phyloP scores from a whole-genome alignment of 2,888 invertebrate species.

The Oegoconia quadripuncta region DNA sequence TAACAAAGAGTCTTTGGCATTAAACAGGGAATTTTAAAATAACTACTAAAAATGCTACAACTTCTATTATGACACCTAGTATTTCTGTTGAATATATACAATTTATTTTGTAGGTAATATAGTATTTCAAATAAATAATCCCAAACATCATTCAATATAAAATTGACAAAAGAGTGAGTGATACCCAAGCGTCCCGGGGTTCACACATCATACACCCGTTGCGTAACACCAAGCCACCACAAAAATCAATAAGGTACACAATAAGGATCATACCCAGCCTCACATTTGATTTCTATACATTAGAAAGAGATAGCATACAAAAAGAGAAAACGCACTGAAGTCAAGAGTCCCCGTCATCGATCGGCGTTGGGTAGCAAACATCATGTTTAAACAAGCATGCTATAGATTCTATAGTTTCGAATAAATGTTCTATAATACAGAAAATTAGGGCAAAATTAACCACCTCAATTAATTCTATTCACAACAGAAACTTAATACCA shows the following conservation, averaged over 20 bases:
- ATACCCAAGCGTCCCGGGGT: slow-evolving; percentile 22
- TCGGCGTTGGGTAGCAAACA: slow-evolving; percentile 47
- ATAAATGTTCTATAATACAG: too few species aligned
- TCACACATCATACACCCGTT: slow-evolving; percentile 24
- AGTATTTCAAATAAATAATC: too few species aligned
- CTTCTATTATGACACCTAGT: too few species aligned
- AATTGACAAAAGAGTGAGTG: slow-evolving; percentile 1
- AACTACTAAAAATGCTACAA: too few species aligned
- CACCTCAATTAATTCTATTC: slow-evolving; percentile 34
- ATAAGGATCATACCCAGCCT: slow-evolving; percentile 55
- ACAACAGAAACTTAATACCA: slow-evolving; percentile 42
- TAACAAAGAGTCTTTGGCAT: too few species aligned
- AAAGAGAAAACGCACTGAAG: slow-evolving; percentile 58
- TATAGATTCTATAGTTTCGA: slow-evolving; percentile 28
- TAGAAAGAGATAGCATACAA: slow-evolving; percentile 56
- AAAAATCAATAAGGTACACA: slow-evolving; percentile 74
- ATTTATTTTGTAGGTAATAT: too few species aligned
- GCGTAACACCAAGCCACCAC: slow-evolving; percentile 36
- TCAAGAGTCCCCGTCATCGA: slow-evolving; percentile 75
- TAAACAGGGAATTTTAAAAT: too few species aligned
- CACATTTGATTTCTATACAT: slow-evolving; percentile 53
- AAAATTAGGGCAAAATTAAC: slow-evolving; percentile 23
- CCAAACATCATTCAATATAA: neutral
- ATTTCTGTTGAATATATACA: too few species aligned
- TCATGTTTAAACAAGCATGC: slow-evolving; percentile 22